phyloP scores from a whole-genome alignment of 1,140 invertebrate species.

The Lordiphosa collinella region DNA sequence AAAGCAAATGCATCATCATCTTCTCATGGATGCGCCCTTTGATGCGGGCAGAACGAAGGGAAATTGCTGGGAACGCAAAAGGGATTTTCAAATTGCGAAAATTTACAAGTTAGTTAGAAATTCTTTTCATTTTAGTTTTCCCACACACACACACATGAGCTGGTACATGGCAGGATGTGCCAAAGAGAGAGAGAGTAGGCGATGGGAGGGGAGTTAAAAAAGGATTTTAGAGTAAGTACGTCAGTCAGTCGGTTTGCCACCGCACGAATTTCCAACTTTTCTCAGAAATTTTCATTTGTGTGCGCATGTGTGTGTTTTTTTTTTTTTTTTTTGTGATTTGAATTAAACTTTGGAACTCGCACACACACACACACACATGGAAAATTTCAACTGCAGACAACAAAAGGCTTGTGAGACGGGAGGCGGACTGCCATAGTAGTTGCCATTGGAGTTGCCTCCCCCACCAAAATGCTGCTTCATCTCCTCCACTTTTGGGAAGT shows the following conservation, averaged over 20 bases:
- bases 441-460: conserved; percentile 17
- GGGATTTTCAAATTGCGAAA: conserved; percentile 61
- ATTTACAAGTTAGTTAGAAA: conserved; percentile 62
- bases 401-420: conserved; percentile 55
- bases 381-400: conserved; percentile 71
- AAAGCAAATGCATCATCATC: conserved; percentile 6
- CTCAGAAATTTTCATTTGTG: conserved; percentile 49
- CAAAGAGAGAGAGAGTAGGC: neutral
- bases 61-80: conserved; percentile 6
- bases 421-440: conserved; percentile 25
- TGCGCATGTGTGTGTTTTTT: conserved; percentile 50
- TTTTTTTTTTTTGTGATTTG: conserved; percentile 60
- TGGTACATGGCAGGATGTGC: conserved; percentile 7
- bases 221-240: conserved; percentile 55
- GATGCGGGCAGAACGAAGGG: conserved; percentile 5
- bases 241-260: conserved; percentile 66
- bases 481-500: conserved; percentile 63
- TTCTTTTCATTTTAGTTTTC: conserved; percentile 58
- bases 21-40: conserved; percentile 10
- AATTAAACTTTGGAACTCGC: conserved; percentile 68
- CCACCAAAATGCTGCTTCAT: conserved; percentile 1
- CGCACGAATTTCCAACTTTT: conserved; percentile 72
- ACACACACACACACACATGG: conserved; percentile 51
- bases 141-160: conserved; percentile 3
- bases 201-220: conserved; percentile 29